These are phyloP conservation scores for Falco columbarius DNA, from an alignment of 2,797 vertebrate species.

Conservation along the genomic window DNA sequence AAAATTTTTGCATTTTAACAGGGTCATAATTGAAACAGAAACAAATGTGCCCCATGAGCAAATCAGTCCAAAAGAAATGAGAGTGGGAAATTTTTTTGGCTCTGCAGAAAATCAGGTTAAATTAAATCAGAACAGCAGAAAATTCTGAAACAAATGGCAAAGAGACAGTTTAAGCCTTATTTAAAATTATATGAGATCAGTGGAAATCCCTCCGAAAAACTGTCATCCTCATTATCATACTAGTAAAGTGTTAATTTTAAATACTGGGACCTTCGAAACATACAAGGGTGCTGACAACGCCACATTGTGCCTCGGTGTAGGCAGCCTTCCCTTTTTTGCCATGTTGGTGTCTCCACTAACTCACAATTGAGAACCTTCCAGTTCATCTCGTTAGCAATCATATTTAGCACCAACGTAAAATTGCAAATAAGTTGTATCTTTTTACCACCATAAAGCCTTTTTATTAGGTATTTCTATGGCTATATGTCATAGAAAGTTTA, in stretches of 20 bases:
- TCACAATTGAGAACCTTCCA: not conserved
- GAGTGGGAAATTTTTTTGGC: not conserved
- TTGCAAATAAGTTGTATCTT: not conserved
- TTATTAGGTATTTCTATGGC: not conserved
- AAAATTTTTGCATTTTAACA: constrained; percentile 24
- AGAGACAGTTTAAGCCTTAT: not conserved
- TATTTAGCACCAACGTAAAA: not conserved
- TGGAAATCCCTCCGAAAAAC: not conserved
- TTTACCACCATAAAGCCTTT: not conserved
- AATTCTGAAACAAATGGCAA: constrained; percentile 16
- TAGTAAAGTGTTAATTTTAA: not conserved
- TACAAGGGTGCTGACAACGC: not conserved
- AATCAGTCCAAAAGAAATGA: not conserved
- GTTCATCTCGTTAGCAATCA: not conserved
- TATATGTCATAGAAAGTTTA: not conserved
- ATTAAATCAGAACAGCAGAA: not conserved
- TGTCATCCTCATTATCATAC: not conserved
- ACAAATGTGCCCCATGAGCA: not conserved
- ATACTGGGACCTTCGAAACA: not conserved
- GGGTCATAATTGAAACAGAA: constrained; percentile 7
- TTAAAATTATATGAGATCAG: not conserved
- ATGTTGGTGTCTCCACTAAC: not conserved
- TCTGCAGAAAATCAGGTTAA: constrained; percentile 11
- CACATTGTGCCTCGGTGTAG: not conserved
- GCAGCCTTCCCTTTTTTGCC: not conserved